Evolutionary conservation across 1,140 invertebrate species (phyloP).

Genomic region (Solenopsis invicta): DNA sequence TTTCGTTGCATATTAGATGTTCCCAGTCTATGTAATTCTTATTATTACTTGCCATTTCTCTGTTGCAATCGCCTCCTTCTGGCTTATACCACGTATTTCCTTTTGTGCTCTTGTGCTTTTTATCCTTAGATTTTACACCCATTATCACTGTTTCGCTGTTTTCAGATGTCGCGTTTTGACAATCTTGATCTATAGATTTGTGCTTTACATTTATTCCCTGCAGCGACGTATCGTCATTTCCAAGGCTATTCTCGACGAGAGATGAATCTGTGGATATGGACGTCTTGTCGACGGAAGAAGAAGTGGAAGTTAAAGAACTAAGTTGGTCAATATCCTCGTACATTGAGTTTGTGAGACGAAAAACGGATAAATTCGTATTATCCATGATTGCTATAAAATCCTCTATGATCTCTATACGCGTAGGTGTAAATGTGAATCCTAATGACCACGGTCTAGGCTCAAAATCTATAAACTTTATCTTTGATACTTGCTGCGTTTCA

Average conservation of each 20-base stretch:
- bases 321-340: slow-evolving; percentile 83
- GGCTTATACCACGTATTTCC: slow-evolving; percentile 72
- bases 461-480: slow-evolving; percentile 90
- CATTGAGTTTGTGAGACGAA: slow-evolving; percentile 83
- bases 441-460: slow-evolving; percentile 87
- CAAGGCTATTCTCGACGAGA: slow-evolving; percentile 67
- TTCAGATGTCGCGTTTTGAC: slow-evolving; percentile 41
- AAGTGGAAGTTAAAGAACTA: slow-evolving; percentile 80
- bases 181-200: slow-evolving; percentile 53
- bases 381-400: slow-evolving; percentile 89
- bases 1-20: slow-evolving; percentile 79
- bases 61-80: slow-evolving; percentile 63
- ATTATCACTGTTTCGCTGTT: slow-evolving; percentile 52
- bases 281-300: slow-evolving; percentile 80
- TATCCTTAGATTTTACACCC: slow-evolving; percentile 62
- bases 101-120: slow-evolving; percentile 67
- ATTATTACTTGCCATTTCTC: slow-evolving; percentile 60
- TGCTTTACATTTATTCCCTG: slow-evolving; percentile 54
- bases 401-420: slow-evolving; percentile 87
- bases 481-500: slow-evolving; percentile 89
- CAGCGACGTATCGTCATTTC: slow-evolving; percentile 48
- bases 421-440: slow-evolving; percentile 87
- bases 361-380: slow-evolving; percentile 78
- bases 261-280: slow-evolving; percentile 82
- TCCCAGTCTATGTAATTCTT: slow-evolving; percentile 82